These are phyloP conservation scores for Drosophila falleni DNA, from an alignment of 2,888 invertebrate genomes.

Conservation along the genomic window DNA sequence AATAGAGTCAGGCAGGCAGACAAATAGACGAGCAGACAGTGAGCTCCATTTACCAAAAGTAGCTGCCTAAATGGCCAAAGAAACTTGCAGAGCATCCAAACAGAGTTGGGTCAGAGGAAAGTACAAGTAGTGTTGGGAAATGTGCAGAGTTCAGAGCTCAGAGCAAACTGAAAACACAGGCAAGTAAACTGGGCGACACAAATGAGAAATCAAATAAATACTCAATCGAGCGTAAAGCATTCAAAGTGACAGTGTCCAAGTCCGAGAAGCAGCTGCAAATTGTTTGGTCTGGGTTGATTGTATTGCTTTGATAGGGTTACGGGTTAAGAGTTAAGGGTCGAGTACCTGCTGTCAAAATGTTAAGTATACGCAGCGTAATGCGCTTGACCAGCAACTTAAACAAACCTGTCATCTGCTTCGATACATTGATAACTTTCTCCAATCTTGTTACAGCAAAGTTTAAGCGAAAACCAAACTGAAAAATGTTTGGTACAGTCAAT, in stretches of 20 bases:
- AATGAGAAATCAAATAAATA: slow-evolving; percentile 82
- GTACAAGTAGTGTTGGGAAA: neutral
- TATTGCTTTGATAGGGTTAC: slow-evolving; percentile 41
- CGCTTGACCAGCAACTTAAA: slow-evolving; percentile 36
- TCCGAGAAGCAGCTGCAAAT: slow-evolving; percentile 46
- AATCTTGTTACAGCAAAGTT: neutral
- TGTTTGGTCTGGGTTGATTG: slow-evolving; percentile 28
- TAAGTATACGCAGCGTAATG: slow-evolving; percentile 52
- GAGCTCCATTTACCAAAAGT: slow-evolving; percentile 57
- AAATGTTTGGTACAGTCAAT: slow-evolving; percentile 45
- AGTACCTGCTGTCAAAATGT: slow-evolving; percentile 27
- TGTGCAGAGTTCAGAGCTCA: neutral
- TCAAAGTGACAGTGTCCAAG: slow-evolving; percentile 63
- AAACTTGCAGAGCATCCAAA: slow-evolving; percentile 29
- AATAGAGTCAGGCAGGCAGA: slow-evolving; percentile 26
- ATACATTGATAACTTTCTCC: slow-evolving; percentile 14
- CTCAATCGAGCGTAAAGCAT: slow-evolving; percentile 80
- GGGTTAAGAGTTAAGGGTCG: slow-evolving; percentile 28
- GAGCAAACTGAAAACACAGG: slow-evolving; percentile 9
- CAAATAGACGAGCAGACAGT: slow-evolving; percentile 12
- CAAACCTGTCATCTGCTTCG: slow-evolving; percentile 18
- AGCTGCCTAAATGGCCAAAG: slow-evolving; percentile 57
- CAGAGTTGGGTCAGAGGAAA: neutral
- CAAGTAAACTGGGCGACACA: slow-evolving; percentile 74
- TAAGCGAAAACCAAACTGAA: slow-evolving; percentile 1